A percentile compares a stretch with the other conserved stretches of the same genome.
phyloP scores from a whole-genome alignment of 2,113 vertebrate genomes.

The Grantiella picta region DNA sequence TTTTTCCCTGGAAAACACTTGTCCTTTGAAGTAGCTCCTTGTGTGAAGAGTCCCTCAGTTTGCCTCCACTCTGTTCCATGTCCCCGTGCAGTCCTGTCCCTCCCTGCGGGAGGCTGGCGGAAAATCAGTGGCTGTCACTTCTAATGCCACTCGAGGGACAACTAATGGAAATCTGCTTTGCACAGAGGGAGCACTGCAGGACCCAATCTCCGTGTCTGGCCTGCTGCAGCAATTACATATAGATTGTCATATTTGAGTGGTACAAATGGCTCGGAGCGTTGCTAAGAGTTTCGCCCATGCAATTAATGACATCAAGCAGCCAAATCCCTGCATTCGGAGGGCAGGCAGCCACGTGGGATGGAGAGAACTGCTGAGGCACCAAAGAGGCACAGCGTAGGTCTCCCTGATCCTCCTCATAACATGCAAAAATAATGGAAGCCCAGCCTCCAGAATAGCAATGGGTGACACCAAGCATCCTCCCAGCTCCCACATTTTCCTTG shows the following conservation, averaged over 20 bases:
- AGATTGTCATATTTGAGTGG: not conserved
- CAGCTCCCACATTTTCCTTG: not conserved
- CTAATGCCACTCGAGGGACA: not conserved
- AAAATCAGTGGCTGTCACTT: not conserved
- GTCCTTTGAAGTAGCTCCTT: not conserved
- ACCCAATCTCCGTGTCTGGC: not conserved
- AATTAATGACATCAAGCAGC: not conserved
- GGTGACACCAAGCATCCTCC: not conserved
- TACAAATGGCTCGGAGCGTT: not conserved
- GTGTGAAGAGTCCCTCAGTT: not conserved
- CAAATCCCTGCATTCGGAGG: not conserved
- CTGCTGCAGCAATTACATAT: not conserved
- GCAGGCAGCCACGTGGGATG: not conserved
- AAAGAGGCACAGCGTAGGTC: not conserved
- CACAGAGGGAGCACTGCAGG: not conserved
- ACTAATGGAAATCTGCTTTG: not conserved
- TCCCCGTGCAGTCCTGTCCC: fast-evolving
- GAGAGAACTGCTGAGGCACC: not conserved
- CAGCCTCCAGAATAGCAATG: not conserved
- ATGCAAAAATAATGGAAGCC: not conserved
- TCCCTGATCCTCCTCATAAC: not conserved
- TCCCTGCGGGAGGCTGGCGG: fast-evolving
- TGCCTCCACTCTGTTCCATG: fast-evolving
- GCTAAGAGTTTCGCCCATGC: not conserved
- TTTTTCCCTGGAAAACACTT: not conserved